A percentile compares a stretch with the other conserved stretches of the same genome.
Evolutionary conservation across 1,140 invertebrate species (phyloP).

Genomic region (Meteorus sp.): DNA sequence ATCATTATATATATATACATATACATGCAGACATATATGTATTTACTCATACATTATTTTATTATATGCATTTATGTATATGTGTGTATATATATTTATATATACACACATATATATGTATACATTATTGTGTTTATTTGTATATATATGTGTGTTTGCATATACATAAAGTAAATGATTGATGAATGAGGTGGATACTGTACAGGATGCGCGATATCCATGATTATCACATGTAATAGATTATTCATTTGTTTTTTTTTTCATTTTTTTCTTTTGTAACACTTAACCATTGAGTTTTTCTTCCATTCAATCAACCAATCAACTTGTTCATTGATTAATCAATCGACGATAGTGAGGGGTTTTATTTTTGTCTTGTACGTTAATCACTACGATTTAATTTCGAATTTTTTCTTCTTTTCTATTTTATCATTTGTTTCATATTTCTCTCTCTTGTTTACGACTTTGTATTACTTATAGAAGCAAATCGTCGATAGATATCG

Average conservation of each 20-base stretch:
- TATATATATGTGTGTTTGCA: slow-evolving; percentile 29
- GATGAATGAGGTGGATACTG: slow-evolving; percentile 60
- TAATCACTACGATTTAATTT: too few species aligned
- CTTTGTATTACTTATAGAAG: too few species aligned
- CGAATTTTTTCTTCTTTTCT: too few species aligned
- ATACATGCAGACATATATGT: too few species aligned
- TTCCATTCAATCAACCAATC: too few species aligned
- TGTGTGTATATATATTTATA: slow-evolving; percentile 4
- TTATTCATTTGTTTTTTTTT: slow-evolving; percentile 45
- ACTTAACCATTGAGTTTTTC: slow-evolving; percentile 34
- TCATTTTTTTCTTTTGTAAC: slow-evolving; percentile 37
- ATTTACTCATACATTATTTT: too few species aligned
- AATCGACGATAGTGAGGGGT: too few species aligned
- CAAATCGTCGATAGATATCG: too few species aligned
- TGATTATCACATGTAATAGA: slow-evolving; percentile 62
- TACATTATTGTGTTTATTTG: slow-evolving; percentile 30
- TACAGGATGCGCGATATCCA: slow-evolving; percentile 60
- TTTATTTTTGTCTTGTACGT: too few species aligned
- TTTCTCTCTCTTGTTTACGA: too few species aligned
- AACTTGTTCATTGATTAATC: slow-evolving; percentile 35
- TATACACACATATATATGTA: slow-evolving; percentile 31
- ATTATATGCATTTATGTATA: slow-evolving; percentile 1
- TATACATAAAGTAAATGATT: slow-evolving; percentile 59
- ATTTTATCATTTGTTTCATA: too few species aligned
- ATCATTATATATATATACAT: too few species aligned